Base-by-base conservation (phyloP, 2,113 vertebrate genomes). In the Mobula birostris region DNA sequence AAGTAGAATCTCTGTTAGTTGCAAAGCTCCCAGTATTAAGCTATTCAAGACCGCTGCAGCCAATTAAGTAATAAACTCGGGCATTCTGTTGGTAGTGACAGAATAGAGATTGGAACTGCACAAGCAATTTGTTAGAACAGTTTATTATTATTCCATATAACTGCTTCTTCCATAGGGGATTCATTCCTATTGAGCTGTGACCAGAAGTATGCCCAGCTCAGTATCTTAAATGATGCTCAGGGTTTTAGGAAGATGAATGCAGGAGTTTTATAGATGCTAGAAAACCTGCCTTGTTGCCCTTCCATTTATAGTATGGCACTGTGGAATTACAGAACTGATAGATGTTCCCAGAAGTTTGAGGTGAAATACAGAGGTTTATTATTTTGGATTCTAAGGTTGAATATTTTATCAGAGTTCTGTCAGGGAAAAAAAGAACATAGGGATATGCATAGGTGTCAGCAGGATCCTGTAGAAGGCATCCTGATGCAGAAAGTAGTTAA, bases 381-480 rank as follows among this genome's bases (percentile, higher is more conserved):
- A 24, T 36, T 93, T 21, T 27, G 36, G 40, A 74, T 93, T 76
- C 70, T 74, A 76, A 93, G 91, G 70, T 93, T 56, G 70, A 93
- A 93, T 93, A 74, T 93, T 74, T 93, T 27, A 93, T 93, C 40
- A 40, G 36, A 74, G 36, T 36, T 76, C 40, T 48, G 91, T 93
- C 68, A 93, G 9, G 48, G n/a, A 56, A 93, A 76, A 14, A 56
- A 68, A 76, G 48, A 74, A 29, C 12, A 48, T 29, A 74, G 70
- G 27, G 70, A 93, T 68, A 93, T 76, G 8, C 91, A 56, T 11
- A 93, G 36, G 36, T 93, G 70, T 93, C 36, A 56, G 8, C 36
- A 27, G 21, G 19, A 32, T 74, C 3, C 40, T 48, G 40, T 3
- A 14, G 19, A 74, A 93, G 70, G 91, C 32, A 93, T 27, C 40